Evolutionary conservation across 1,140 invertebrate genomes (phyloP).

Genomic region (Drosophila obscura): DNA sequence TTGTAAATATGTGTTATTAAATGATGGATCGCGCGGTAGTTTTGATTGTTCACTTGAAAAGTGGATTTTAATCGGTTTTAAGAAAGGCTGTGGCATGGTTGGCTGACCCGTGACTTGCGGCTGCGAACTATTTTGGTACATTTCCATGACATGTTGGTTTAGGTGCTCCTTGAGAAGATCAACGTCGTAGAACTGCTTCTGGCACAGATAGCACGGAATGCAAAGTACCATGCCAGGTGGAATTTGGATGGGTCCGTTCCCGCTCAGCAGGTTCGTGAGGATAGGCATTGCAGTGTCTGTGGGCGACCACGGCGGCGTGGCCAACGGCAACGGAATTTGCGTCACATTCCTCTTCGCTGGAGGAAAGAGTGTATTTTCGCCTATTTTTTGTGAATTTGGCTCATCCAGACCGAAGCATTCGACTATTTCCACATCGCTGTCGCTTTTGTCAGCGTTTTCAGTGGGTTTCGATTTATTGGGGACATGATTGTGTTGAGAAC

Average conservation of each 20-base stretch:
- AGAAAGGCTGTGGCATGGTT: too few species aligned
- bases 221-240: conserved; percentile 22
- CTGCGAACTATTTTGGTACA: background rate
- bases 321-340: conserved; percentile 2
- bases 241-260: background rate
- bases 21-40: too few species aligned
- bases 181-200: conserved; percentile 44
- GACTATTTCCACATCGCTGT: conserved; percentile 12
- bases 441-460: background rate
- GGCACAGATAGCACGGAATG: conserved; percentile 60
- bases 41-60: too few species aligned
- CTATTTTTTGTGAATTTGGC: too few species aligned
- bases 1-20: too few species aligned
- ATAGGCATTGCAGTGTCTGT: conserved; percentile 15
- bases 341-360: background rate
- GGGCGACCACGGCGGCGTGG: conserved; percentile 51
- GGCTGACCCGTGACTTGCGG: too few species aligned
- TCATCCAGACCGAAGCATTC: background rate
- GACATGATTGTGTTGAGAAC: background rate
- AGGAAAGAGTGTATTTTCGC: too few species aligned
- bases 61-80: too few species aligned
- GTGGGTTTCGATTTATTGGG: background rate
- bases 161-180: conserved; percentile 41
- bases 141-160: conserved; percentile 25
- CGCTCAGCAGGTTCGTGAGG: conserved; percentile 12